Evolutionary conservation across 1,140 invertebrate species (phyloP).

Genomic region (Drosophila tsacasi): DNA sequence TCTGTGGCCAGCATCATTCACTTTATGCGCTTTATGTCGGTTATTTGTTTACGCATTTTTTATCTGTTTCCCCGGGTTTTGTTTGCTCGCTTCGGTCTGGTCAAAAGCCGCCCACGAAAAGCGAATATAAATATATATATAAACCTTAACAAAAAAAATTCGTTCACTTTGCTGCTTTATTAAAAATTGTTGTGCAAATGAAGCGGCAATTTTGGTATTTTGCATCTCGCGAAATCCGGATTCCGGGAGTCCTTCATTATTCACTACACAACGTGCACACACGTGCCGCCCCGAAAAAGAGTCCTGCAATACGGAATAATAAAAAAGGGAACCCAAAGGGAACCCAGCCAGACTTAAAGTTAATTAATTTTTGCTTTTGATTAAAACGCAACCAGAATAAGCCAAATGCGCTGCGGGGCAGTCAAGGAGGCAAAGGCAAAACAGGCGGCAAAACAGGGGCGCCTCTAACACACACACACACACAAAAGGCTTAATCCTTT

Average conservation of each 20-base stretch:
- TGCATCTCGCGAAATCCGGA: conserved; percentile 30
- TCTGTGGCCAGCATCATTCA: conserved; percentile 61
- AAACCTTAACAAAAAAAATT: conserved; percentile 22
- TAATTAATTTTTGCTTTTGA: conserved; percentile 77
- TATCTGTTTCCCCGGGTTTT: conserved; percentile 30
- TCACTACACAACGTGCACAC: conserved; percentile 23
- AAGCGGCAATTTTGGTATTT: conserved; percentile 72
- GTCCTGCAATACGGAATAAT: conserved; percentile 8
- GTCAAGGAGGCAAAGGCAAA: neutral
- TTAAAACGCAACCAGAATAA: conserved; percentile 59
- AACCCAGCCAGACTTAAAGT: conserved; percentile 40
- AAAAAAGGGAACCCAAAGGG: conserved; percentile 16
- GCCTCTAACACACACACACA: conserved; percentile 15
- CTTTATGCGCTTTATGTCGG: conserved; percentile 44
- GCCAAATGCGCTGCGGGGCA: conserved; percentile 20
- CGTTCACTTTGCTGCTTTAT: conserved; percentile 58
- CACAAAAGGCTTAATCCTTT: conserved; percentile 48
- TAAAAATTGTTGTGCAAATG: conserved; percentile 76
- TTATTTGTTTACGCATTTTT: conserved; percentile 48
- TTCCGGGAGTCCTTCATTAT: conserved; percentile 38
- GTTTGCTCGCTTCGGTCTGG: conserved; percentile 13
- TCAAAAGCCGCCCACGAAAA: conserved; percentile 1
- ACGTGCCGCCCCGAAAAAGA: conserved; percentile 12
- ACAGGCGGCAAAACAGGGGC: conserved; percentile 15
- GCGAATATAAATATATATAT: neutral